Conservation (phyloP, 2,888 invertebrate genomes). For the Leptopilina myrica region DNA sequence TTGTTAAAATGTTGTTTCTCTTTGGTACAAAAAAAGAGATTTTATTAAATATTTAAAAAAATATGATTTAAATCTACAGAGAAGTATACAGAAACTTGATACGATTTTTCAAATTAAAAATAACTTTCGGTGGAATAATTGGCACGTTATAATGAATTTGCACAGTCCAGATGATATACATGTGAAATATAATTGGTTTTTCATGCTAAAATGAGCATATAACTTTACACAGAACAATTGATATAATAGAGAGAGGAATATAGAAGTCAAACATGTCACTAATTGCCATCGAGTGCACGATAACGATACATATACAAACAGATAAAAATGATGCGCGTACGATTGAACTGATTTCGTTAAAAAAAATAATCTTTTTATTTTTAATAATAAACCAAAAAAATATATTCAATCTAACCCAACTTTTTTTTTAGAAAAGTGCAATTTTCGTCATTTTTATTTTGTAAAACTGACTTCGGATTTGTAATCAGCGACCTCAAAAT, state of each 20-base stretch:
- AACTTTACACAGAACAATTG: neutral
- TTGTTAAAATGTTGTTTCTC: no score
- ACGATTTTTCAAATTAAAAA: neutral
- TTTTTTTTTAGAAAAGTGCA: no score
- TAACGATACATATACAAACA: neutral
- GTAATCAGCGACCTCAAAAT: no score
- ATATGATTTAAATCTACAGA: no score
- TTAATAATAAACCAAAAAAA: no score
- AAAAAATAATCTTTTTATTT: neutral
- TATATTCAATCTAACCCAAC: no score
- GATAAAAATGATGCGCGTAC: neutral
- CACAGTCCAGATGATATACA: neutral
- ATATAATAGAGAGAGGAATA: neutral
- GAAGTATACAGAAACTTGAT: no score
- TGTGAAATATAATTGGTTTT: constrained; percentile 4
- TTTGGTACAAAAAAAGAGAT: no score
- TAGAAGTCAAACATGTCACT: neutral
- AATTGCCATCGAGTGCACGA: neutral
- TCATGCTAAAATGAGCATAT: constrained; percentile 14
- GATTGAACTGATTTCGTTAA: neutral
- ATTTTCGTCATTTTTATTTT: no score
- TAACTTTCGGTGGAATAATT: neutral
- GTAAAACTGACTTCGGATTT: no score
- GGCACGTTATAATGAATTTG: neutral
- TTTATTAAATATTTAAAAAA: no score